Base-by-base conservation (phyloP, 2,888 invertebrate species). In the Troides oblongomaculatus region DNA sequence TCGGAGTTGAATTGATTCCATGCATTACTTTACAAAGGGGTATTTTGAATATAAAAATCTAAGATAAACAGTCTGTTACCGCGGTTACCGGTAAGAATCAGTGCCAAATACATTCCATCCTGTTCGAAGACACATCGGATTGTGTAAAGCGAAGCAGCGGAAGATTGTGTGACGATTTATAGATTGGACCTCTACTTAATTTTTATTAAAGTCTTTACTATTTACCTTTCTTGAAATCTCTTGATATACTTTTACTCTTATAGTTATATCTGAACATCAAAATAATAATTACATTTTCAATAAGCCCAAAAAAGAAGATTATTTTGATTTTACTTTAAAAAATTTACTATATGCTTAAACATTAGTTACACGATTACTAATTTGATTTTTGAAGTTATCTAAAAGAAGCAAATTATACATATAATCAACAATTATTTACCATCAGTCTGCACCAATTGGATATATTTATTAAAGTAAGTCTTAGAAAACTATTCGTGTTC, bases 91-190 rank as follows among this genome's bases (percentile, higher is more conserved):
- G 53, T 53, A 53, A 53, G 53, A 53, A 53, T 53, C 18, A 7
- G n/a, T 53, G 53, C 5, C 53, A n/a, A 53, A 53, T 53, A n/a
- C n/a, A 53, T 53, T 53, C 53, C 53, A n/a, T n/a, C n/a, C 6
- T 53, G 5, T n/a, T 18, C n/a, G 53, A 18, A 53, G n/a, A n/a
- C 1, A 53, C n/a, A n/a, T 53, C 53, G 53, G 8, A n/a, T n/a
- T 53, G n/a, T 53, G 53, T 53, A n/a, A n/a, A 53, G n/a, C 53
- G n/a, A n/a, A 53, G n/a, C 53, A 53, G n/a, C n/a, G 53, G 53
- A n/a, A n/a, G 53, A 53, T 53, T 53, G n/a, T n/a, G 53, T 53
- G 53, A 53, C 53, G 53, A 53, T n/a, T 53, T 53, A 53, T 53
- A 53, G 53, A 53, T 53, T 53, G n/a, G 53, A 53, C 53, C 53